Evolutionary conservation across 1,140 invertebrate genomes (phyloP).

Genomic region (Trichogramma pretiosum): DNA sequence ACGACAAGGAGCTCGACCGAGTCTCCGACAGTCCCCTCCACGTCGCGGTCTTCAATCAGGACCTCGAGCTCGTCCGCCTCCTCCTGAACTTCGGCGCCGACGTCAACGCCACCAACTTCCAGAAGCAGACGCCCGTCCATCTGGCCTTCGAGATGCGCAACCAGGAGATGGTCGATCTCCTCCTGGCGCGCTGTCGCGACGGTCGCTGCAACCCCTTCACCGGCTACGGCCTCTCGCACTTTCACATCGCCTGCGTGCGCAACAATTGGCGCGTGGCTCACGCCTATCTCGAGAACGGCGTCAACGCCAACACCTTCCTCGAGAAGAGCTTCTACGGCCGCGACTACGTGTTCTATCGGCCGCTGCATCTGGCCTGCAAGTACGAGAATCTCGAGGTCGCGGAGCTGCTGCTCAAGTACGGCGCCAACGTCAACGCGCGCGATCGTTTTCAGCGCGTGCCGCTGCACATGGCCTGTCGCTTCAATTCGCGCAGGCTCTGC

Average conservation of each 20-base stretch:
- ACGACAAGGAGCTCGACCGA: background rate
- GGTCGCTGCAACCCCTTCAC: constrained; percentile 9
- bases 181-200: constrained; percentile 3
- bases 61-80: background rate
- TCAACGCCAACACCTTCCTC: constrained; percentile 8
- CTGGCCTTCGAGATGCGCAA: constrained; percentile 4
- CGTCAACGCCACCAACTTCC: background rate
- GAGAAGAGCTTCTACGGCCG: constrained; percentile 9
- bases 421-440: constrained; percentile 6
- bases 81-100: background rate
- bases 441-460: constrained; percentile 3
- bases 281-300: background rate
- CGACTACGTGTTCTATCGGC: constrained; percentile 6
- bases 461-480: constrained; percentile 8
- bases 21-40: background rate
- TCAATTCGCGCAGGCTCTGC: background rate
- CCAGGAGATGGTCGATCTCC: background rate
- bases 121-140: constrained; percentile 2
- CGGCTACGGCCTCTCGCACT: constrained; percentile 9
- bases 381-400: constrained; percentile 4
- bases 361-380: constrained; percentile 6
- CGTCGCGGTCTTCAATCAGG: background rate
- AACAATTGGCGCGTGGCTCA: constrained; percentile 1
- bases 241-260: constrained; percentile 9
- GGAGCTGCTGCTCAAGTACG: constrained; percentile 8